Percentiles rank a stretch among this genome's conserved stretches.
Evolutionary conservation across 2,888 invertebrate genomes (phyloP).

Genomic region (Mongoloraphidia duomilia): DNA sequence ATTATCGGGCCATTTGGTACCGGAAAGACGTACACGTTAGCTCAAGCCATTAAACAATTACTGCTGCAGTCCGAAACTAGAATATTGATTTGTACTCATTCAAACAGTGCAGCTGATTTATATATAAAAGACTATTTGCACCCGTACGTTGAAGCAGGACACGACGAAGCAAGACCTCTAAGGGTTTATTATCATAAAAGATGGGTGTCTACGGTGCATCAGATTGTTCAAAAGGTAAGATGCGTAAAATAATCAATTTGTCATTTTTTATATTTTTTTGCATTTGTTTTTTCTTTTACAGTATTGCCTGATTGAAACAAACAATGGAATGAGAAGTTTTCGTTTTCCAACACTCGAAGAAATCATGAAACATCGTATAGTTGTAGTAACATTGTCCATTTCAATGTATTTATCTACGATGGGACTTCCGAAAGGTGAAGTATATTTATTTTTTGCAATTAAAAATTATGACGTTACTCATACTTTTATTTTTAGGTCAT

Average conservation of each 20-base stretch:
- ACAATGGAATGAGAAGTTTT: constrained; percentile 41
- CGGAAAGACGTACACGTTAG: constrained; percentile 73
- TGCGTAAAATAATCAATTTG: constrained; percentile 1
- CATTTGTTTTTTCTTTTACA: constrained; percentile 25
- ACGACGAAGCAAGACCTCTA: constrained; percentile 51
- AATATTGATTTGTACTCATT: constrained; percentile 73
- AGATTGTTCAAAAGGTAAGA: constrained; percentile 46
- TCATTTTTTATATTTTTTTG: not conserved
- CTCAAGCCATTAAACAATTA: constrained; percentile 54
- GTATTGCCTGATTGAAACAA: constrained; percentile 56
- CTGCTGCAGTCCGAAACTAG: constrained; percentile 46
- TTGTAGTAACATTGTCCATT: constrained; percentile 67
- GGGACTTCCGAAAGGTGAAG: constrained; percentile 44
- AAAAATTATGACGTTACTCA: constrained; percentile 6
- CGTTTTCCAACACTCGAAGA: constrained; percentile 56
- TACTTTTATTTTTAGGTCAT: constrained; percentile 28
- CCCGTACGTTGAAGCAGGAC: constrained; percentile 53
- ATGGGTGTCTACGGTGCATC: constrained; percentile 64
- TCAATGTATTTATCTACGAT: constrained; percentile 58
- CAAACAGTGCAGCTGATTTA: constrained; percentile 74
- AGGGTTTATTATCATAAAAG: constrained; percentile 68
- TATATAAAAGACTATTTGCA: constrained; percentile 75
- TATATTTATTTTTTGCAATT: constrained; percentile 9
- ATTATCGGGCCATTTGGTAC: constrained; percentile 76
- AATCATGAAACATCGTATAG: constrained; percentile 50